Base-by-base conservation (phyloP, 2,888 invertebrate species). In the Eupithecia centaureata region DNA sequence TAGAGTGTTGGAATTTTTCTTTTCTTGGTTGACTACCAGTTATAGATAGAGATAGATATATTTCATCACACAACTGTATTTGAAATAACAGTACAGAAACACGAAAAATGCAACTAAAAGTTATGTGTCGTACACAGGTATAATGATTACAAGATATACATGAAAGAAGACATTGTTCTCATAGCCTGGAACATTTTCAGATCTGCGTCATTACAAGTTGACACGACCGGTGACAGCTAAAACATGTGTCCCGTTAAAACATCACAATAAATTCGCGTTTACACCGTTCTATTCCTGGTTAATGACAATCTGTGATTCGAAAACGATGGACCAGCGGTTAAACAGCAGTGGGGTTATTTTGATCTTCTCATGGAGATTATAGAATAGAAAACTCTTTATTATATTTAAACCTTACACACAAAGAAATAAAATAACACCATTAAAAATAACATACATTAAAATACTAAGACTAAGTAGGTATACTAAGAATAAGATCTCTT, bases 171-270 rank as follows among this genome's bases (percentile, higher is more conserved):
- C 56, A 56, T 18, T 32, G 22, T 32, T 22, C 30, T 32, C 28
- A 22, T 47, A 47, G 47, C 47, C 47, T 18, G 10, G 8, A 30
- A 56, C 15, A 18, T 57, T 33, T 57, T 57, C 30, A 32, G 18
- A 47, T 30, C 18, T n/a, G 30, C 57, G 30, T 57, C 57, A 57
- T 30, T 18, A 75, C 78, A 77, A 76, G 66, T 70, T 72, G 73
- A 77, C 70, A 33, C 27, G 42, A 42, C 59, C 79, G 87, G 89
- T 88, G 88, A 90, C 89, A 91, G 88, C 67, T 64, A 61, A 73
- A 88, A 87, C 91, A 91, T 89, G 83, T 91, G 91, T 90, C 90
- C 79, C 83, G 78, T 80, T 78, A 89, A 90, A 89, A 86, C 84
- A 85, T 73, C 78, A 77, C 80, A 79, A 82, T 83, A 81, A 85